phyloP scores from a whole-genome alignment of 1,140 invertebrate species.

The Catajapyx aquilonaris region DNA sequence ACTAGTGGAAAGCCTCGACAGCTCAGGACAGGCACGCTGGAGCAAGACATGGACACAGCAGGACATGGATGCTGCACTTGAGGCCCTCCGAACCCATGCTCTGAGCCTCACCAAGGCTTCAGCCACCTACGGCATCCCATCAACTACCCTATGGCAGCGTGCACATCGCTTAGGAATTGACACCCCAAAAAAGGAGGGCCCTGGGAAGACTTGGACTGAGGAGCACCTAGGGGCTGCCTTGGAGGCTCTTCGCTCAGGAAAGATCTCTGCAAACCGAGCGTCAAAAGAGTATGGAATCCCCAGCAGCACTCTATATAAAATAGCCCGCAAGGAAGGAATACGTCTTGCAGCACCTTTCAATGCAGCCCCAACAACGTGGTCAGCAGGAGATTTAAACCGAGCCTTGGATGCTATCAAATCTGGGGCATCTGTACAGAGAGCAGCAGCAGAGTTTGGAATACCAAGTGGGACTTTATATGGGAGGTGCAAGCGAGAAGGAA shows the following conservation, averaged over 20 bases:
- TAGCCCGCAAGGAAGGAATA: constrained; percentile 67
- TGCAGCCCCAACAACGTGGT: constrained; percentile 73
- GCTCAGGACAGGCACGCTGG: too few species aligned
- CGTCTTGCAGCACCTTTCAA: constrained; percentile 67
- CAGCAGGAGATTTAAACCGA: constrained; percentile 54
- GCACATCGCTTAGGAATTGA: constrained; percentile 67
- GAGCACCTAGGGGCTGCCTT: constrained; percentile 56
- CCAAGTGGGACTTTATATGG: constrained; percentile 68
- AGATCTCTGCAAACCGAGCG: constrained; percentile 72
- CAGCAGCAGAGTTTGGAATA: constrained; percentile 62
- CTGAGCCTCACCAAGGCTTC: constrained; percentile 70
- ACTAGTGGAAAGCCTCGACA: too few species aligned
- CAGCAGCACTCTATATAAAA: constrained; percentile 73
- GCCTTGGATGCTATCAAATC: constrained; percentile 61
- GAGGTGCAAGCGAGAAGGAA: constrained; percentile 66
- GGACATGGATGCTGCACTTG: constrained; percentile 68
- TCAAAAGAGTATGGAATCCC: constrained; percentile 81
- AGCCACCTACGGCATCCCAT: constrained; percentile 66
- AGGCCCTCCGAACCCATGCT: constrained; percentile 57
- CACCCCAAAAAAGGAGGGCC: constrained; percentile 66
- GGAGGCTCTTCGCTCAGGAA: constrained; percentile 53
- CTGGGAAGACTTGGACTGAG: constrained; percentile 69
- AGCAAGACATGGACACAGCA: constrained; percentile 64
- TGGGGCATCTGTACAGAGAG: constrained; percentile 64
- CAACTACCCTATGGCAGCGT: constrained; percentile 72